These are phyloP conservation scores for Philopotamus ludificatus DNA, from an alignment of 1,140 invertebrate genomes.

Conservation along the genomic window DNA sequence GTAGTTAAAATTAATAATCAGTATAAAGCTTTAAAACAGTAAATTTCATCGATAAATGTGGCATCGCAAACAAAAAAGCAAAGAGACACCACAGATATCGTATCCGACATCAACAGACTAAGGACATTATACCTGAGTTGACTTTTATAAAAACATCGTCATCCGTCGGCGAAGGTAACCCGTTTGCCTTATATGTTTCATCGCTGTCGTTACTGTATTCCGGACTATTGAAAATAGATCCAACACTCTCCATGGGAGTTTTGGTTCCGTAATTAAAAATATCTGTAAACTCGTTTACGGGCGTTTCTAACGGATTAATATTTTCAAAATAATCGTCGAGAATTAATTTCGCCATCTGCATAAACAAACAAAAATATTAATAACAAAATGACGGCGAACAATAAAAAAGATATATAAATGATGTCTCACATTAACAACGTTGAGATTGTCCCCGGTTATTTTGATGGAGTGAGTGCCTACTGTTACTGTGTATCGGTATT, in stretches of 20 bases:
- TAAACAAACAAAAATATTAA: conserved; percentile 29
- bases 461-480: conserved; percentile 74
- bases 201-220: conserved; percentile 29
- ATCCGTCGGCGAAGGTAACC: conserved; percentile 34
- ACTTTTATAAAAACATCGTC: conserved; percentile 38
- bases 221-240: conserved; percentile 13
- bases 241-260: conserved; percentile 44
- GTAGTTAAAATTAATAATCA: too few species aligned
- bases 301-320: conserved; percentile 32
- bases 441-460: conserved; percentile 79
- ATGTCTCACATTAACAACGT: conserved; percentile 74
- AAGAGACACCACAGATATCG: too few species aligned
- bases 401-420: conserved; percentile 10
- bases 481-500: conserved; percentile 84
- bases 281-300: conserved; percentile 50
- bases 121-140: too few species aligned
- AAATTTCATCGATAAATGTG: too few species aligned
- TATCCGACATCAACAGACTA: too few species aligned
- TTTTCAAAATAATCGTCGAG: conserved; percentile 76
- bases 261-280: conserved; percentile 54
- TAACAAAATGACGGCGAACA: neutral
- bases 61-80: too few species aligned
- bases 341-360: conserved; percentile 78
- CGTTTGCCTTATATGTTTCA: conserved; percentile 30
- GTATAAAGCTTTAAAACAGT: too few species aligned